Evolutionary conservation across 2,113 vertebrate species (phyloP), one percentile per base, ranked within the genome.

Genomic region (Pao palembangensis): DNA sequence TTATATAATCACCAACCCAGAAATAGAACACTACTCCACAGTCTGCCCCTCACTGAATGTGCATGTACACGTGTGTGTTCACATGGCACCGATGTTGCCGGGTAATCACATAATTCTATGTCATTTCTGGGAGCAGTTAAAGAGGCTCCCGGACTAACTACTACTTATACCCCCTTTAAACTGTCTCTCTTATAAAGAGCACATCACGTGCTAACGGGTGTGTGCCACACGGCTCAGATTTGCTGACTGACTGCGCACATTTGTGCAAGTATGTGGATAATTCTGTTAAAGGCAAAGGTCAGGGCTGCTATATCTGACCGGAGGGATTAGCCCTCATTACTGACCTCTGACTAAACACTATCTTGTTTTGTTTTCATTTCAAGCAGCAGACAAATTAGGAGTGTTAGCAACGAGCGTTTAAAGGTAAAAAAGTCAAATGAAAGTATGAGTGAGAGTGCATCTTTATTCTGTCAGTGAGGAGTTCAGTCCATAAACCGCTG

Each of bases 91-190:
- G 61, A 17, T 74, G 46, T 47, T 23, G 44, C 48, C 13, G 3
- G 61, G 72, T 86, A 86, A 83, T 78, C 55, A 80, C 20, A 70
- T 88, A 86, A 87, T 87, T 85, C 73, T 82, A 86, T 85, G 75
- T 83, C 55, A 81, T 86, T 85, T 85, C 72, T 64, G 54, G 49
- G 67, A 69, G 79, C 58, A 81, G 73, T 79, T 83, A 80, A 82
- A 86, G 47, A 49, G 71, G 73, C 76, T 84, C 64, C 80, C 73
- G 69, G 72, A 68, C 61, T 84, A 85, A 84, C 64, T 73, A 81
- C 80, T 58, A 79, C 83, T 76, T 80, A 73, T 49, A 76, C 70
- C 76, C 71, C 62, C 56, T 58, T 73, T 66, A 52, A 71, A 71
- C 60, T 65, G 31, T 61, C 59, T 58, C 75, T 73, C 17, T 55